Base-by-base conservation (phyloP, 2,888 invertebrate species). In the Eupithecia insigniata region DNA sequence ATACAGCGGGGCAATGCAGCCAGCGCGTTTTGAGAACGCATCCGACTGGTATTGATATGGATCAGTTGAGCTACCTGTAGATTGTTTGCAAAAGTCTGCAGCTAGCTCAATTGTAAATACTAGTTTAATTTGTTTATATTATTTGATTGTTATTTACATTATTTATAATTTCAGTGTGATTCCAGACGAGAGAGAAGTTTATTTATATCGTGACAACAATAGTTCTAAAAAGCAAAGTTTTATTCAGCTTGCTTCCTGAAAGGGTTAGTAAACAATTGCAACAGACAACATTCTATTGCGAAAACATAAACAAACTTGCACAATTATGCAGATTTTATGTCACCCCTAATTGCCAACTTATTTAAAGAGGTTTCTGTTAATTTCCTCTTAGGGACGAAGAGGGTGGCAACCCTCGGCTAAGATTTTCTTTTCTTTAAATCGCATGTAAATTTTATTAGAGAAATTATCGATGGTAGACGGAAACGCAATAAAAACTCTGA, bases 301-400 rank as follows among this genome's bases (percentile, higher is more conserved):
- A 88, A 89, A 92, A 89, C 88, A 92, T 90, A 92, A 92, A 92
- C 92, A 90, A 92, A 92, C 89, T 92, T 91, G 87, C 84, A 92
- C 92, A 92, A 92, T 93, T 93, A 93, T 93, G 93, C 84, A 89
- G 88, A 93, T 93, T 93, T 93, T 89, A 93, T 93, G 92, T 92
- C 89, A 89, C 91, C 92, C 92, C 92, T 93, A 93, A 93, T 93
- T 93, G 92, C 93, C 88, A 91, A 92, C 91, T 93, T 92, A 93
- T 93, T 93, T 93, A 92, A 92, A 92, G 92, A 92, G 92, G 90
- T 92, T 92, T 90, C 85, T 86, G 89, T 90, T 91, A 92, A 90
- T 90, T 89, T 86, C 86, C 86, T 83, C 84, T 82, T 82, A 83
- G 81, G 84, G 84, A 51, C 64, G 73, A 51, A 55, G 55, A 71